Conservation (phyloP, 1,140 invertebrate genomes). For the Popillia japonica region DNA sequence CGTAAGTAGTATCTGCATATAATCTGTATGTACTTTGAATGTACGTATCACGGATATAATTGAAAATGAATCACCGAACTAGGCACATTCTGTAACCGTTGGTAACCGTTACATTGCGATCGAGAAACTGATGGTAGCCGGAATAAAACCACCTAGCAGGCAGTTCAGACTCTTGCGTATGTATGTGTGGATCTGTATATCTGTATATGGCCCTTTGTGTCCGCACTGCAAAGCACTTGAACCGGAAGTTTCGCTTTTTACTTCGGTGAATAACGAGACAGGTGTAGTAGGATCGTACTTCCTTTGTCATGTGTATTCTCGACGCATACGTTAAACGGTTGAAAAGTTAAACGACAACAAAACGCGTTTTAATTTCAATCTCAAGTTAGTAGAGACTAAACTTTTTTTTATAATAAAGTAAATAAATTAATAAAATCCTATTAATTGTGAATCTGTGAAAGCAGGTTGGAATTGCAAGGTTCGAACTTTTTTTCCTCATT, state of each 20-base stretch:
- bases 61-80: neutral
- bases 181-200: too few species aligned
- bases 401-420: too few species aligned
- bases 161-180: neutral
- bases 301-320: neutral
- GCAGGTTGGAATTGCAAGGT: too few species aligned
- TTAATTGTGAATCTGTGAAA: too few species aligned
- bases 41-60: neutral
- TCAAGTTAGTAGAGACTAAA: neutral
- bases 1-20: neutral
- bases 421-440: too few species aligned
- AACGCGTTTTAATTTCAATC: neutral
- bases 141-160: neutral
- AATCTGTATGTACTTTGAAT: neutral
- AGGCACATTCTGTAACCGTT: neutral
- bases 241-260: slow-evolving; percentile 33
- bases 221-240: neutral
- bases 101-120: slow-evolving; percentile 3
- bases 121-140: neutral
- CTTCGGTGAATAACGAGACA: slow-evolving; percentile 27
- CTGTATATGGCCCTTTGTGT: slow-evolving; percentile 7
- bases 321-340: neutral
- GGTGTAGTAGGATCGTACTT: slow-evolving; percentile 31
- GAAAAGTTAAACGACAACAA: neutral
- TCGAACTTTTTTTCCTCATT: too few species aligned